Percentiles rank a stretch among this genome's conserved stretches.
These are phyloP conservation scores for Pluvianellus socialis DNA, from an alignment of 2,113 vertebrate species.

Conservation along the genomic window DNA sequence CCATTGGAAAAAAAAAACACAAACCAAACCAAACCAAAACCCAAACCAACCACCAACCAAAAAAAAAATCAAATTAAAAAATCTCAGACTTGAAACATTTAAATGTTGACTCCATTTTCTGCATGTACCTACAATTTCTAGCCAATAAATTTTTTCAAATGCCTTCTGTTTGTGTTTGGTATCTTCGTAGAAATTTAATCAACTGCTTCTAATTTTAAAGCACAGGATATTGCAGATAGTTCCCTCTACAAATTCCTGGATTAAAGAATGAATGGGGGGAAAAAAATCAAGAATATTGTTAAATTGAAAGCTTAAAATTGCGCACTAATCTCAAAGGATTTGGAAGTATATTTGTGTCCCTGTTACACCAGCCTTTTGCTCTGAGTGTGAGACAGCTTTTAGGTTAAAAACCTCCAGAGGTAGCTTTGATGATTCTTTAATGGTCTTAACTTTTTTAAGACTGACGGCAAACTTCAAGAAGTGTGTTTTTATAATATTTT, in stretches of 20 bases:
- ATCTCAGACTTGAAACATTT: not conserved
- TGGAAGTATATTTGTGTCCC: not conserved
- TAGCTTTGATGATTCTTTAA: not conserved
- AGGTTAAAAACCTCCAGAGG: not conserved
- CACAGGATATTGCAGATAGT: not conserved
- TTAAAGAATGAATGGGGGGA: not conserved
- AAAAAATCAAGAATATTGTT: not conserved
- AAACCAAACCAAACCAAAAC: too few relatives aligned
- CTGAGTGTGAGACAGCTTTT: not conserved
- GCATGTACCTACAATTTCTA: not conserved
- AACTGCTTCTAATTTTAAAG: not conserved
- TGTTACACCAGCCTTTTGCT: not conserved
- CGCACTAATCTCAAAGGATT: not conserved
- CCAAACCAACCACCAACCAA: not conserved
- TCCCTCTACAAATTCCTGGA: not conserved
- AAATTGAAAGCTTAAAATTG: not conserved
- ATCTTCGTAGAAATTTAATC: not conserved
- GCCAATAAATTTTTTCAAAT: not conserved
- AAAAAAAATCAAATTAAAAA: not conserved
- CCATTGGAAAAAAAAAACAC: not conserved
- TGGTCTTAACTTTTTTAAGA: not conserved
- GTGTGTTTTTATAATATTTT: not conserved
- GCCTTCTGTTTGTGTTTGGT: not conserved
- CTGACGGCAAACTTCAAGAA: not conserved
- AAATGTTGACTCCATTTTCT: not conserved